A percentile compares a stretch with the other conserved stretches of the same genome.
These are phyloP conservation scores for Beroe ovata DNA, from an alignment of 37 sponge, comb jelly and placozoan species.

Conservation along the genomic window DNA sequence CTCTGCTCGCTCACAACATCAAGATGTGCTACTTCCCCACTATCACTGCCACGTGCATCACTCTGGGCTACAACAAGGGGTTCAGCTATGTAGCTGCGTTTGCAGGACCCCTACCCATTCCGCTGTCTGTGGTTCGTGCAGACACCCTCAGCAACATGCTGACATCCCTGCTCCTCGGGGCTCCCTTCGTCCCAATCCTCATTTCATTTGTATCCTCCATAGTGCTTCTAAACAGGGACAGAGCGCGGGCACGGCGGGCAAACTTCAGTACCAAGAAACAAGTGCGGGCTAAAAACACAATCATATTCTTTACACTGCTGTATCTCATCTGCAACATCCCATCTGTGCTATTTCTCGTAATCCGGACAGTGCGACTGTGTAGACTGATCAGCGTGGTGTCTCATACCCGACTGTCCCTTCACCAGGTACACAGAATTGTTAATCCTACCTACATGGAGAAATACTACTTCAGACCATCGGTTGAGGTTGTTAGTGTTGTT, in stretches of 20 bases:
- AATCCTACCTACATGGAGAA: not conserved
- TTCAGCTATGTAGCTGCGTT: not conserved
- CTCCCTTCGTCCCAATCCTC: not conserved
- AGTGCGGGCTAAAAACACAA: not conserved
- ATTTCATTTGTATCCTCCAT: not conserved
- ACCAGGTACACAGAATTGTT: not conserved
- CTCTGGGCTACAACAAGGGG: not conserved
- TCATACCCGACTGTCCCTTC: not conserved
- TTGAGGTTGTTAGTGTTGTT: not conserved
- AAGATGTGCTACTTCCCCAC: not conserved
- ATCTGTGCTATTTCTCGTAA: not conserved
- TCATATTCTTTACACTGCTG: not conserved
- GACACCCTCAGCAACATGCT: not conserved
- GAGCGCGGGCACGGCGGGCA: not conserved
- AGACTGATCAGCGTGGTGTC: not conserved
- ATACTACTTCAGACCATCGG: not conserved
- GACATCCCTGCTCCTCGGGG: not conserved
- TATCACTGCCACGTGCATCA: not conserved
- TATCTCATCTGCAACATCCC: not conserved
- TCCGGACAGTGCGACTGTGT: not conserved
- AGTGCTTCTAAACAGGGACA: not conserved
- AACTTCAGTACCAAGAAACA: not conserved
- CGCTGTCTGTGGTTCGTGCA: not conserved
- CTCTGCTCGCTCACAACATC: not conserved
- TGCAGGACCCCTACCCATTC: not conserved